phyloP scores from a whole-genome alignment of 2,888 invertebrate genomes.

The Hemistola chrysoprasaria region DNA sequence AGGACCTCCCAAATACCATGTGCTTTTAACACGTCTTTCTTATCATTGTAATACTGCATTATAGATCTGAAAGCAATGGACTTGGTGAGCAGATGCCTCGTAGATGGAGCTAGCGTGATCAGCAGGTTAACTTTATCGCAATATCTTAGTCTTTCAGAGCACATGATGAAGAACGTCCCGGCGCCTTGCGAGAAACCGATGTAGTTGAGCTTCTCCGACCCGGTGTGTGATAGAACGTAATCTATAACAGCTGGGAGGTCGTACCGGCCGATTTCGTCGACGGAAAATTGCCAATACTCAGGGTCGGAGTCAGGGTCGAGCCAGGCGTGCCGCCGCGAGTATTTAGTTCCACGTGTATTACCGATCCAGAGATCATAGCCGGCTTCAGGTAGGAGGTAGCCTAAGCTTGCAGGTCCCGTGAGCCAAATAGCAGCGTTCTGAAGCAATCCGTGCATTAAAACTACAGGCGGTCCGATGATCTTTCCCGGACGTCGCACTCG shows the following conservation, averaged over 20 bases:
- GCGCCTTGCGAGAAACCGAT: slow-evolving; percentile 91
- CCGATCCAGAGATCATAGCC: slow-evolving; percentile 37
- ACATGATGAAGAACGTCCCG: slow-evolving; percentile 84
- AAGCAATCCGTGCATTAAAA: slow-evolving; percentile 63
- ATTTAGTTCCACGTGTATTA: slow-evolving; percentile 39
- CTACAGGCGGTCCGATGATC: slow-evolving; percentile 41
- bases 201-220: slow-evolving; percentile 46
- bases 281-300: slow-evolving; percentile 84
- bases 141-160: slow-evolving; percentile 83
- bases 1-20: slow-evolving; percentile 46
- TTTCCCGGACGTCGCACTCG: slow-evolving; percentile 39
- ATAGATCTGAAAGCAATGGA: slow-evolving; percentile 38
- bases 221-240: slow-evolving; percentile 48
- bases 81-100: slow-evolving; percentile 65
- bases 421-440: slow-evolving; percentile 55
- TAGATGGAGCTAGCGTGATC: slow-evolving; percentile 85
- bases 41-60: slow-evolving; percentile 15
- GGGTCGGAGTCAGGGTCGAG: slow-evolving; percentile 51
- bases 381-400: slow-evolving; percentile 37
- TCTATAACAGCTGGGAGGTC: slow-evolving; percentile 87
- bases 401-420: slow-evolving; percentile 51
- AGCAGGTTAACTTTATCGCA: slow-evolving; percentile 83
- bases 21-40: slow-evolving; percentile 31
- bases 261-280: slow-evolving; percentile 88
- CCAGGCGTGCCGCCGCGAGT: slow-evolving; percentile 71